Evolutionary conservation across 2,888 invertebrate genomes (phyloP), one percentile per base, ranked within the genome.

Genomic region (Drosophila ustulata): DNA sequence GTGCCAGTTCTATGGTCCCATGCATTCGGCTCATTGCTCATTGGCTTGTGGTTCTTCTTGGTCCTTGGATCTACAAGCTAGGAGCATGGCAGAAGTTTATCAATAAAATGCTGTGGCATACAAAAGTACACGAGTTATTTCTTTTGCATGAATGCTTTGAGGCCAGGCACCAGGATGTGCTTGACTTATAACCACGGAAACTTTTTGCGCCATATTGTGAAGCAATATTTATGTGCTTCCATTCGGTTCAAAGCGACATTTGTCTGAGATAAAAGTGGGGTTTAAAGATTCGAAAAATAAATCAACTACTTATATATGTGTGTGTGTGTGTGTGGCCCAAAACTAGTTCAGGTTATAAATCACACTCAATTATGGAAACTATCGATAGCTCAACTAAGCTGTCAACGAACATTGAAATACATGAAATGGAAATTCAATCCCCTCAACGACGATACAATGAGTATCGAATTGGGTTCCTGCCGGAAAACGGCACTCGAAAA

Each of bases 41-140:
- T 34, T 51, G 59, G 51, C 43, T 43, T 43, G 26, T 61, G 51
- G 59, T 51, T 25, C 59, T 58, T 18, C 18, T 62, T 55, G 64
- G 66, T 71, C 80, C 83, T 66, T 59, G 71, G 73, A 75, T 13
- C 66, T 41, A 28, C 46, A 26, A 46, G 34, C 68, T 41, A 7
- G 56, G 13, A 37, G 37, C 43, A 23, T 66, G 85, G 70, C 68
- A 72, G 66, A 87, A 83, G 82, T 83, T 83, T 83, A 83, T 83
- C 82, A 83, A 83, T 87, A 87, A 87, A 83, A 87, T 76, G 76
- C 85, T 87, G 80, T 88, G 88, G 82, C 79, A 75, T 62, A 78
- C 75, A 78, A 81, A 78, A 78, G 64, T 79, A 87, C 88, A 83
- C 78, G 85, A 87, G 85, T 87, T 83, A 84, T 87, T 83, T 84